phyloP scores from a whole-genome alignment of 2,888 invertebrate genomes.

The Trissolcus brochymenae region DNA sequence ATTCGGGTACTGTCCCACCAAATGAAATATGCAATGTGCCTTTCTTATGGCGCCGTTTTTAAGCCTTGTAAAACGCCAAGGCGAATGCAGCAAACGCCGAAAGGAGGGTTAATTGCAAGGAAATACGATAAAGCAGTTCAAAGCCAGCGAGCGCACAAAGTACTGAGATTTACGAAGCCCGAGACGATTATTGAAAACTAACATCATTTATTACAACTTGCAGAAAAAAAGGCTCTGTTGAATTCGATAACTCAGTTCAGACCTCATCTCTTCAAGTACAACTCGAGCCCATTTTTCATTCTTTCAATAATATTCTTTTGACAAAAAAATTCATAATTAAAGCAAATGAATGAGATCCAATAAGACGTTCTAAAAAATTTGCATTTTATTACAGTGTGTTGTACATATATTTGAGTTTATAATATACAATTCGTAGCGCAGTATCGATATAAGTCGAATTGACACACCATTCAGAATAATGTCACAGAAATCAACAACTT shows the following conservation, averaged over 20 bases:
- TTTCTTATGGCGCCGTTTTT: slow-evolving; percentile 57
- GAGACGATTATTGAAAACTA: slow-evolving; percentile 33
- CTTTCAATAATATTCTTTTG: background rate
- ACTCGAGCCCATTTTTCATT: background rate
- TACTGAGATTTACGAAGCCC: slow-evolving; percentile 25
- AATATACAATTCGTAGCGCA: slow-evolving; percentile 59
- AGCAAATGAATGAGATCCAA: no score
- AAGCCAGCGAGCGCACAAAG: slow-evolving; percentile 28
- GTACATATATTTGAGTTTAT: slow-evolving; percentile 57
- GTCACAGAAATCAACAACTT: no score
- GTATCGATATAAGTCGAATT: slow-evolving; percentile 11
- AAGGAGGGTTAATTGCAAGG: slow-evolving; percentile 68
- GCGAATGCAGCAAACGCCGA: slow-evolving; percentile 34
- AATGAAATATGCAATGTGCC: slow-evolving; percentile 68
- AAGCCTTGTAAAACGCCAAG: slow-evolving; percentile 37
- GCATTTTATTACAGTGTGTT: slow-evolving; percentile 62
- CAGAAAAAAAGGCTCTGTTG: no score
- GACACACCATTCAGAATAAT: background rate
- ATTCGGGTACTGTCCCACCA: slow-evolving; percentile 33
- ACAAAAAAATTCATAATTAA: background rate
- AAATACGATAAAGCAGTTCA: slow-evolving; percentile 66
- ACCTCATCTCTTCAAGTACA: background rate
- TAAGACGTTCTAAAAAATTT: slow-evolving; percentile 55
- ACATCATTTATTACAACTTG: slow-evolving; percentile 26
- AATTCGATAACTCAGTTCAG: background rate